phyloP scores from a whole-genome alignment of 1,140 invertebrate species.

The Saccostrea glomerata region DNA sequence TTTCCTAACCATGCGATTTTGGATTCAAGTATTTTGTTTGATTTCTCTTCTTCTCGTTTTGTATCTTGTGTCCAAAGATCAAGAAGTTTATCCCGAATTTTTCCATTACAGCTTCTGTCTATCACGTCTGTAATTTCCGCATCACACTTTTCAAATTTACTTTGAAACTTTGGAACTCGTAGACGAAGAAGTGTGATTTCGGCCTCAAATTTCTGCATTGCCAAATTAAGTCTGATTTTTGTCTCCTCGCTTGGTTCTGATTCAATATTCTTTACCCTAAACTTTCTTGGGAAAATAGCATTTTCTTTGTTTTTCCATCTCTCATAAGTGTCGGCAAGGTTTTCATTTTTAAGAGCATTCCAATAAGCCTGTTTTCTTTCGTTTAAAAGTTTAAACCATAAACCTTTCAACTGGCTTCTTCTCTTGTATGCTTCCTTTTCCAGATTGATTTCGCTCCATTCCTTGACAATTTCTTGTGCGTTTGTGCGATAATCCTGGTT shows the following conservation, averaged over 20 bases:
- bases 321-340: slow-evolving; percentile 20
- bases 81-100: slow-evolving; percentile 17
- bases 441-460: too few species aligned
- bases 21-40: background rate
- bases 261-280: slow-evolving; percentile 21
- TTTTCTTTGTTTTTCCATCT: slow-evolving; percentile 13
- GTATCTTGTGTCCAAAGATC: background rate
- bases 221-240: slow-evolving; percentile 14
- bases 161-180: background rate
- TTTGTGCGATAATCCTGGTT: too few species aligned
- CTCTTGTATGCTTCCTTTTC: too few species aligned
- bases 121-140: background rate
- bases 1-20: background rate
- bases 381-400: too few species aligned
- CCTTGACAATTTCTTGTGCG: too few species aligned
- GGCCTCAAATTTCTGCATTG: background rate
- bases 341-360: slow-evolving; percentile 26
- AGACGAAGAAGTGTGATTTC: slow-evolving; percentile 23
- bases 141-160: background rate
- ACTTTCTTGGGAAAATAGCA: background rate
- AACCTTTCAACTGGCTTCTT: too few species aligned
- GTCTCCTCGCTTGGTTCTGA: slow-evolving; percentile 12
- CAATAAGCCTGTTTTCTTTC: background rate
- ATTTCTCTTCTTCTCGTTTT: background rate
- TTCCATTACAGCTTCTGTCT: background rate